Conservation (phyloP, 2,113 vertebrate genomes). For the Columba janthina region DNA sequence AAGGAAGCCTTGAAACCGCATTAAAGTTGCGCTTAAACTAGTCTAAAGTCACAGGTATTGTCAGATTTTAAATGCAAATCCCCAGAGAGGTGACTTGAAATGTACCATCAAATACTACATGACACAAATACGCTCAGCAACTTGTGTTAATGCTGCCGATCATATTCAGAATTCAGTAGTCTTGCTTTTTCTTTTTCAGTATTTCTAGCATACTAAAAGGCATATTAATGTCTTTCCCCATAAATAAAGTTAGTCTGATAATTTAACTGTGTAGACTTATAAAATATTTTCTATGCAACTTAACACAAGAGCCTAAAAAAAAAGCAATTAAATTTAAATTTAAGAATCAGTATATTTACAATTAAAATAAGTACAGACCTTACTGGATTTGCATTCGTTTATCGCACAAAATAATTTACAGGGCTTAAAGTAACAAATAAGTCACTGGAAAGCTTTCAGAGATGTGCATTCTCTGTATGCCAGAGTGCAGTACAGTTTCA, state of each 20-base stretch:
- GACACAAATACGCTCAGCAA: not conserved
- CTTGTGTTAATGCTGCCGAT: not conserved
- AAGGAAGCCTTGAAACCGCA: conserved; percentile 13
- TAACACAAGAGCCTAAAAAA: conserved; percentile 38
- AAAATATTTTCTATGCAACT: conserved; percentile 63
- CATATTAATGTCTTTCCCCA: not conserved
- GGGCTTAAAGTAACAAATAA: conserved; percentile 68
- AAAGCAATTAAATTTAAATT: conserved; percentile 49
- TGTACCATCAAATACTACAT: not conserved
- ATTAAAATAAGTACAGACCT: conserved; percentile 67
- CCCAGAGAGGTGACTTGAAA: conserved; percentile 2
- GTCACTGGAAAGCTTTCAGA: conserved; percentile 66
- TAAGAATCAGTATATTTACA: conserved; percentile 72
- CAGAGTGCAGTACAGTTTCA: conserved; percentile 30
- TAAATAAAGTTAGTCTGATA: conserved; percentile 54
- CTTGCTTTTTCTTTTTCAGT: conserved; percentile 24
- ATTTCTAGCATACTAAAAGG: conserved; percentile 22
- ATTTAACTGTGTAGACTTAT: conserved; percentile 44
- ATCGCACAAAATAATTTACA: conserved; percentile 61
- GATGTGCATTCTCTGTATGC: conserved; percentile 7
- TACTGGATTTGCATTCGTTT: conserved; percentile 46
- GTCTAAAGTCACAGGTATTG: not conserved
- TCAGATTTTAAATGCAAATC: conserved; percentile 18
- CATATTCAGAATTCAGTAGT: conserved; percentile 7
- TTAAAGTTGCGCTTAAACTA: not conserved